Evolutionary conservation across 2,888 invertebrate genomes (phyloP), one percentile per base, ranked within the genome.

Genomic region (Hanleya hanleyi): DNA sequence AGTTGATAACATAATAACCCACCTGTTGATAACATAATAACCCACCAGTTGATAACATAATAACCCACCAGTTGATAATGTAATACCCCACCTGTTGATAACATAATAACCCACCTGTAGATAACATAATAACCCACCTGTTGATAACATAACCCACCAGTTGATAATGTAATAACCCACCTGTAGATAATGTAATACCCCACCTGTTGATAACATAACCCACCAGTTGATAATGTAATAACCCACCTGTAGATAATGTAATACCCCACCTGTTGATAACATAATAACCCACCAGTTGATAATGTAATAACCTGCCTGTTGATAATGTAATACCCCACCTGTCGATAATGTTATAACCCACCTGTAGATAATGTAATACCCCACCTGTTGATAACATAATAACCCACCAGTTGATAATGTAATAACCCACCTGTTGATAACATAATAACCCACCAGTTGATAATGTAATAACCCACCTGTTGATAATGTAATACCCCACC

Each of bases 121-220:
- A 47, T 18, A 47, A 22, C 7, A 7, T 47, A 22, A 47, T 47
- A 9, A 76, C 82, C 49, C 69, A 90, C 90, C 91, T 36, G 90
- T 88, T 33, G 90, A 86, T 35, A 91, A 81, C 35, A 86, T 87
- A n/a, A 89, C 84, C 29, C 87, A 84, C 33, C 92, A 86, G 70
- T 90, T 91, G 0, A 97, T n/a, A 96, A 0, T 96, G 97, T 89
- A 98, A 97, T 0, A 96, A 93, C 5, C 99, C 92, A 87, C 98
- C 97, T 84, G 95, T 94, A 0, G 97, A 95, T 0, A 99, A 98
- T 89, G 97, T 95, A 87, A 97, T 98, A 0, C 99, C 98, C 88
- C 5, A 99, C 92, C 87, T 98, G 97, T 84, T 4, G 47, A 47
- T 18, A 47, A 22, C 7, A 7, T 47, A 22, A 47, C 22, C 3